Evolutionary conservation across 2,888 invertebrate genomes (phyloP).

Genomic region (Rotaria macrura): DNA sequence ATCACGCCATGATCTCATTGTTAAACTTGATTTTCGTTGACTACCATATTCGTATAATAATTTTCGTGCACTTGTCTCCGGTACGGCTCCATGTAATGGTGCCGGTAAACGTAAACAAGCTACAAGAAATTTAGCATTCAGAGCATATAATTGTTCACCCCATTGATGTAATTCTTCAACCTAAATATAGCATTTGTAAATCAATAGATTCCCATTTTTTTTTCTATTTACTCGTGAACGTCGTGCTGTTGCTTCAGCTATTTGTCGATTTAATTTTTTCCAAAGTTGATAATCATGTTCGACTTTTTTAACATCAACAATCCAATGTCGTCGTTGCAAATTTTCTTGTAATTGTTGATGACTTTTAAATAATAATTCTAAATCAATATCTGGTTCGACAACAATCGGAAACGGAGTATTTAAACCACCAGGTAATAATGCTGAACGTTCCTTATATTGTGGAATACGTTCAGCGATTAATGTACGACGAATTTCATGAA

Average conservation of each 20-base stretch:
- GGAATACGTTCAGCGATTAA: not conserved
- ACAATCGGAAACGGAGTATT: not conserved
- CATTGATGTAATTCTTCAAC: not conserved
- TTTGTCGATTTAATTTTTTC: not conserved
- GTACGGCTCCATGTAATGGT: not conserved
- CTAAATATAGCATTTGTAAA: not conserved
- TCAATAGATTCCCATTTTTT: not conserved
- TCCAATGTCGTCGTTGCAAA: not conserved
- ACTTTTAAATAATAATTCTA: constrained; percentile 3
- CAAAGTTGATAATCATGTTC: constrained; percentile 4
- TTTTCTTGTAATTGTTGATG: not conserved
- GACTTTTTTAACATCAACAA: constrained; percentile 3
- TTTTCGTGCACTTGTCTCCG: not conserved
- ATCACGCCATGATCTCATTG: not conserved
- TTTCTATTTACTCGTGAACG: not conserved
- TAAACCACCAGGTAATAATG: not conserved
- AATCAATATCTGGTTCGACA: not conserved
- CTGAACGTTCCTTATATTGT: not conserved
- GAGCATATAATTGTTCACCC: not conserved
- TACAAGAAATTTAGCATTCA: not conserved
- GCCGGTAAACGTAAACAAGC: not conserved
- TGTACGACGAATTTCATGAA: not conserved
- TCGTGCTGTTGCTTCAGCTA: not conserved
- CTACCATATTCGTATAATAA: not conserved
- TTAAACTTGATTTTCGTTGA: not conserved